Evolutionary conservation across 92 coral and sea anemone genomes (phyloP).

Genomic region (Meandrina meandrites): DNA sequence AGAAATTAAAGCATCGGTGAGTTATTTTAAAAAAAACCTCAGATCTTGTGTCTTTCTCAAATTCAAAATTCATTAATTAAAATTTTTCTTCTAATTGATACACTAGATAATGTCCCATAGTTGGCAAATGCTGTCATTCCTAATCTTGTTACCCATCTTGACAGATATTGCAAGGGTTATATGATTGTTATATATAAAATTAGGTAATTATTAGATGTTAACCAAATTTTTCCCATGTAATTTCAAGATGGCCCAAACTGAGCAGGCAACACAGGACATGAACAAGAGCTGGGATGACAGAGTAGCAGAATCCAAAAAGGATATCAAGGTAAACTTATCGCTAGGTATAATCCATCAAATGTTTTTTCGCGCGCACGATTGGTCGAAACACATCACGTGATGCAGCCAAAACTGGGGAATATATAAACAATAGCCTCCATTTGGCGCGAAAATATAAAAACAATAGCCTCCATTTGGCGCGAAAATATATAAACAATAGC

Average conservation of each 20-base stretch:
- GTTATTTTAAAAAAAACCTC: neutral
- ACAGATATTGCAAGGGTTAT: too few species aligned
- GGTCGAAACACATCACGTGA: too few species aligned
- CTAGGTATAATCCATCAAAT: too few species aligned
- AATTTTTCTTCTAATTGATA: neutral
- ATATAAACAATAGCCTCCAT: too few species aligned
- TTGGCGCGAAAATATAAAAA: too few species aligned
- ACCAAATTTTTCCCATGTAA: neutral
- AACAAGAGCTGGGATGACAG: conserved; percentile 85
- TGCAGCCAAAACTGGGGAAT: too few species aligned
- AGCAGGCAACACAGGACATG: conserved; percentile 79
- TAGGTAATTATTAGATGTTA: neutral
- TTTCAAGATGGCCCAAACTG: conserved; percentile 81
- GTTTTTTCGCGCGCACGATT: too few species aligned
- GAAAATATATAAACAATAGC: too few species aligned
- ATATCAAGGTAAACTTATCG: conserved; percentile 55
- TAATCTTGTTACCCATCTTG: neutral
- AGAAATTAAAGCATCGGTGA: conserved; percentile 84
- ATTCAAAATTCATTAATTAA: neutral
- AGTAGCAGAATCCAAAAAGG: conserved; percentile 72
- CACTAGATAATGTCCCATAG: neutral
- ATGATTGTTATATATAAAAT: too few species aligned
- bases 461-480: too few species aligned
- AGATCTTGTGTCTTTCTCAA: neutral
- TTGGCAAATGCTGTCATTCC: neutral